A percentile compares a stretch with the other conserved stretches of the same genome.
Evolutionary conservation across 2,113 vertebrate genomes (phyloP).

Genomic region (Mesitornis unicolor): DNA sequence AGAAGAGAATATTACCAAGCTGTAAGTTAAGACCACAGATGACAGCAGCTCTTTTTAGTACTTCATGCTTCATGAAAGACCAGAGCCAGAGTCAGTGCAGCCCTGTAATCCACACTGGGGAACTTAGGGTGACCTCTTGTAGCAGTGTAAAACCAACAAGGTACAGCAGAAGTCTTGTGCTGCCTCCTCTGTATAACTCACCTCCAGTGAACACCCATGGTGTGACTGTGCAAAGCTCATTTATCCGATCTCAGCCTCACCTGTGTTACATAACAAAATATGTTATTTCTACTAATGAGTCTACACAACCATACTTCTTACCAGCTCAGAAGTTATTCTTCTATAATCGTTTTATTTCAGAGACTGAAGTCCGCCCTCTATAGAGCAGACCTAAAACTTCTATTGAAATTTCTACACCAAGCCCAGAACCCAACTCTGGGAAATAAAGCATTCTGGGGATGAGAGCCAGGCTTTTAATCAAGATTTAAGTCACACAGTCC

Average conservation of each 20-base stretch:
- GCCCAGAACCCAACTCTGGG: neutral
- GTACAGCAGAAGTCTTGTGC: neutral
- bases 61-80: neutral
- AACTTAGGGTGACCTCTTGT: neutral
- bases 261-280: neutral
- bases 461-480: neutral
- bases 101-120: neutral
- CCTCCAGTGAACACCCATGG: neutral
- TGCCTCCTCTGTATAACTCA: neutral
- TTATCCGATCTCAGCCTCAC: neutral
- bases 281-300: neutral
- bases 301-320: neutral
- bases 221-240: neutral
- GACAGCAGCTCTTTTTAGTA: neutral
- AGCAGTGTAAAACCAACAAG: neutral
- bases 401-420: neutral
- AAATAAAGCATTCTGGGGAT: neutral
- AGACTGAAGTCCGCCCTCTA: neutral
- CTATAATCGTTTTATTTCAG: rapidly evolving
- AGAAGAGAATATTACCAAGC: neutral
- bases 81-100: neutral
- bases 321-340: rapidly evolving
- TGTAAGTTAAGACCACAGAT: neutral
- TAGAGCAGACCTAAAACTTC: neutral
- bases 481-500: neutral